Conservation (phyloP, 2,888 invertebrate genomes). For the Macrosiphum euphorbiae region DNA sequence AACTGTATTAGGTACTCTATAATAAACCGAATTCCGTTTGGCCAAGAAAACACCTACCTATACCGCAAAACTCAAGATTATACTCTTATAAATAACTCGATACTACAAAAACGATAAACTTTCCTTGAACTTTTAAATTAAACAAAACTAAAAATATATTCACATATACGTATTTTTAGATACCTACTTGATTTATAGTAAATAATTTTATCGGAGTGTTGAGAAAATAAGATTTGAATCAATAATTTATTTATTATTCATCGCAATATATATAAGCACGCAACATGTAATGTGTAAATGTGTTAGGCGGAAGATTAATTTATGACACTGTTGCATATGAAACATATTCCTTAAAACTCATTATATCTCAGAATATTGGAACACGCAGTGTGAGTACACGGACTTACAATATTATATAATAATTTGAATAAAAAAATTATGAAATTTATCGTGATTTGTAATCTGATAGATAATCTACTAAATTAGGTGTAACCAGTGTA, state of each 20-base stretch:
- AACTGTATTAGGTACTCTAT: neutral
- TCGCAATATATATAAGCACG: neutral
- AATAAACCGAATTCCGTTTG: slow-evolving; percentile 45
- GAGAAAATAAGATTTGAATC: neutral
- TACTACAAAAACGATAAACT: neutral
- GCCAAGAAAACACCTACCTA: neutral
- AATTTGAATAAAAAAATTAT: neutral
- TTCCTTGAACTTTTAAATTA: neutral
- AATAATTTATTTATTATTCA: neutral
- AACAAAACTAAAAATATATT: slow-evolving; percentile 6
- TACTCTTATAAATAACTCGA: slow-evolving; percentile 41
- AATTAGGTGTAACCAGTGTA: neutral
- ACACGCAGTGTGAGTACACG: neutral
- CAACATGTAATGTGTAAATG: neutral
- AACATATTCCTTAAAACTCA: neutral
- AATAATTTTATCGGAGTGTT: neutral
- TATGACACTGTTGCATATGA: neutral
- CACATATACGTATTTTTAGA: neutral
- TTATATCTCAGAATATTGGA: neutral
- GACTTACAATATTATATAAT: neutral
- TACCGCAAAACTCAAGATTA: slow-evolving; percentile 14
- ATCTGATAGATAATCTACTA: neutral
- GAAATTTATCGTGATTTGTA: neutral
- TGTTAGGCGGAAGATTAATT: neutral
- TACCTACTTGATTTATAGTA: neutral